A percentile compares a stretch with the other conserved stretches of the same genome.
Conservation (phyloP, 2,797 vertebrate genomes). For the Onychomys arenicola region DNA sequence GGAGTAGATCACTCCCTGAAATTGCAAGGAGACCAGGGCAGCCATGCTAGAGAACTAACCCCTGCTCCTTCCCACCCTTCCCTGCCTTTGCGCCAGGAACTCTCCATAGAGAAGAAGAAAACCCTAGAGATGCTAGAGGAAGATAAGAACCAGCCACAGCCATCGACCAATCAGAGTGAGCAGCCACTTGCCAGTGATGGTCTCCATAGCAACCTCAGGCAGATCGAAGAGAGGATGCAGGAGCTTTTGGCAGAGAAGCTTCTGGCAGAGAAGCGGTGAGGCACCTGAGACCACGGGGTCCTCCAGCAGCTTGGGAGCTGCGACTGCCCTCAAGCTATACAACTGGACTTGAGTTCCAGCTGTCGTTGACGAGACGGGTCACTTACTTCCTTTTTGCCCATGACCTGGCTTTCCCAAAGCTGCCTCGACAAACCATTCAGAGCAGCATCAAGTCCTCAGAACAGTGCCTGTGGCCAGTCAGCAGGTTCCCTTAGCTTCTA, state of each 20-base stretch:
- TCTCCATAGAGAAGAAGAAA: conserved; percentile 95
- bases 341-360: not conserved
- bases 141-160: conserved; percentile 85
- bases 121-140: conserved; percentile 93
- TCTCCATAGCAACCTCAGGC: conserved; percentile 91
- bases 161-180: conserved; percentile 78
- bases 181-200: conserved; percentile 85
- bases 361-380: not conserved
- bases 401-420: conserved; percentile 39
- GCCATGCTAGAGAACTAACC: not conserved
- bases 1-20: not conserved
- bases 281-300: not conserved
- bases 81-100: conserved; percentile 88
- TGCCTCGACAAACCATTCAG: not conserved
- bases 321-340: not conserved
- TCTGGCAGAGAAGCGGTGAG: conserved; percentile 93
- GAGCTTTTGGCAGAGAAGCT: conserved; percentile 94
- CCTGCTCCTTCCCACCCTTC: not conserved
- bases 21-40: not conserved
- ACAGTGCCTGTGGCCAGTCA: not conserved
- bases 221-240: conserved; percentile 97
- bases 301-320: not conserved
- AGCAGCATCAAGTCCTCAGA: not conserved
- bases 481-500: not conserved
- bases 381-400: not conserved